phyloP scores from a whole-genome alignment of 1,140 invertebrate genomes.

The Aleiodes sp. region DNA sequence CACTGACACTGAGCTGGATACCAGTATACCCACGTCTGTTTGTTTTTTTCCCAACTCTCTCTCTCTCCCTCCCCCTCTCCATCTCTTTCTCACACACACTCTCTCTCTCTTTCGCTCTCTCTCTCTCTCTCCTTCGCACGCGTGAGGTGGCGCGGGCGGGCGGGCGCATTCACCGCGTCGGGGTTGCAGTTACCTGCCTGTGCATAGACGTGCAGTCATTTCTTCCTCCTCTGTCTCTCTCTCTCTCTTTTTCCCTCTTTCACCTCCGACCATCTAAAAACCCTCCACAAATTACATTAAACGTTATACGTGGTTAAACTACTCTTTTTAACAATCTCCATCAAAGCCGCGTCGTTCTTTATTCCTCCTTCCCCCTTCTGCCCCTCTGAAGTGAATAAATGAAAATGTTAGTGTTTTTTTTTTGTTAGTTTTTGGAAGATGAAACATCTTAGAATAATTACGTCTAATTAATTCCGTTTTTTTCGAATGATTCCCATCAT shows the following conservation, averaged over 20 bases:
- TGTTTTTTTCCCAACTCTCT: constrained; percentile 24
- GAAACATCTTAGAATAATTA: neutral
- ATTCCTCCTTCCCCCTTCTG: no score
- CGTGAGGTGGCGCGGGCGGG: no score
- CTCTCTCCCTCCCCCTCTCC: constrained; percentile 25
- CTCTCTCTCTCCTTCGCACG: constrained; percentile 16
- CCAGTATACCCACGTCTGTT: neutral
- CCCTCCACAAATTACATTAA: constrained; percentile 14
- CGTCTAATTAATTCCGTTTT: neutral
- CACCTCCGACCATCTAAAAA: neutral
- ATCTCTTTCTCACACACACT: constrained; percentile 21
- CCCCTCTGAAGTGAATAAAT: neutral
- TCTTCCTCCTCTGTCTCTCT: constrained; percentile 4
- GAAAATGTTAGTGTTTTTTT: constrained; percentile 11
- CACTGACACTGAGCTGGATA: constrained; percentile 2
- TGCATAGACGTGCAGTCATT: constrained; percentile 20
- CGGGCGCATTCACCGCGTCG: no score
- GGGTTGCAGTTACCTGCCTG: constrained; percentile 7
- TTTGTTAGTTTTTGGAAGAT: neutral
- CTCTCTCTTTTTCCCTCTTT: neutral
- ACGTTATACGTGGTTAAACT: constrained; percentile 13
- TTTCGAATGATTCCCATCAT: neutral
- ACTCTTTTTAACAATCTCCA: constrained; percentile 16
- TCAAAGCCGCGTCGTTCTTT: constrained; percentile 1
- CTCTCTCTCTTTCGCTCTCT: constrained; percentile 29